A percentile compares a stretch with the other conserved stretches of the same genome.
These are phyloP conservation scores for Threskiornis aethiopicus DNA, from an alignment of 2,797 vertebrate genomes.

Conservation along the genomic window DNA sequence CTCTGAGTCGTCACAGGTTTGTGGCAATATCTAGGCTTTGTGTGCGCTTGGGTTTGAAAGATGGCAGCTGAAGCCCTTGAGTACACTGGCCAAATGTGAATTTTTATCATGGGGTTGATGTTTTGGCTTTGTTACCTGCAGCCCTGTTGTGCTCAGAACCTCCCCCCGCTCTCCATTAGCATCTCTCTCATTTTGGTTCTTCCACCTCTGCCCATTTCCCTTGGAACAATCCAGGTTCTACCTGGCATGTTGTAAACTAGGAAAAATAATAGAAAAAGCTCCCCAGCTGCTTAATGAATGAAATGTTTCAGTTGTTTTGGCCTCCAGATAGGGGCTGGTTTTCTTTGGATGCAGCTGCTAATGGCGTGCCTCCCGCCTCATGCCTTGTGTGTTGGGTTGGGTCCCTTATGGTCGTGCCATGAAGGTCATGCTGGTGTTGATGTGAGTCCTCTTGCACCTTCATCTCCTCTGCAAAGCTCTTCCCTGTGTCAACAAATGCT, in stretches of 20 bases:
- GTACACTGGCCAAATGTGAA: neutral
- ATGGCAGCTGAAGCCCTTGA: neutral
- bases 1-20: neutral
- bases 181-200: neutral
- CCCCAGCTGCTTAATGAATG: neutral
- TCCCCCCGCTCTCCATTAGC: neutral
- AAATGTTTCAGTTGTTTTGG: neutral
- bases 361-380: neutral
- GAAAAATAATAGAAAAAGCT: neutral
- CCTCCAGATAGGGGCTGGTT: neutral
- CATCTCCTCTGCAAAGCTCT: neutral
- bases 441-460: neutral
- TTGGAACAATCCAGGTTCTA: neutral
- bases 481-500: neutral
- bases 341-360: neutral
- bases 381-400: neutral
- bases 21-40: neutral
- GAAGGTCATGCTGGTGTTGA: neutral
- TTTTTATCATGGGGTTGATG: neutral
- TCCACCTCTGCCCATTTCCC: neutral
- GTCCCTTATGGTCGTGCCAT: rapidly evolving
- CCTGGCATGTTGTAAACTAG: neutral
- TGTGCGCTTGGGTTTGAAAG: neutral
- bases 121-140: neutral
- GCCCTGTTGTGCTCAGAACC: neutral